These are phyloP conservation scores for Mythimna vitellina DNA, from an alignment of 2,888 invertebrate genomes.

Conservation along the genomic window DNA sequence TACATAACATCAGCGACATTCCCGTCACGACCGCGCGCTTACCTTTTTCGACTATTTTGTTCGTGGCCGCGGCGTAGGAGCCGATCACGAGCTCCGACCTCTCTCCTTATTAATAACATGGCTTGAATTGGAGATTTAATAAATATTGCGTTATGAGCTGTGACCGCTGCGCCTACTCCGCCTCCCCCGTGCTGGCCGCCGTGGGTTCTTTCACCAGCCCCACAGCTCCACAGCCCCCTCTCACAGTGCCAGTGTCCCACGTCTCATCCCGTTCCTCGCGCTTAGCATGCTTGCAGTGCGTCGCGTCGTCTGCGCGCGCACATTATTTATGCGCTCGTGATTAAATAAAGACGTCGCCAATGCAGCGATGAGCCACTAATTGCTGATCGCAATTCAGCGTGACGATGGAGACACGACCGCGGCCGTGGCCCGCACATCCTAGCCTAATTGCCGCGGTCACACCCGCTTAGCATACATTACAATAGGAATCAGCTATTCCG, in stretches of 20 bases:
- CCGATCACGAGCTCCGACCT: conserved; percentile 78
- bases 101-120: conserved; percentile 88
- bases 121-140: conserved; percentile 81
- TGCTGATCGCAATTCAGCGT: conserved; percentile 79
- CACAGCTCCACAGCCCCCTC: conserved; percentile 32
- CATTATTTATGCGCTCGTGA: conserved; percentile 84
- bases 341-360: conserved; percentile 73
- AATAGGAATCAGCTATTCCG: conserved; percentile 83
- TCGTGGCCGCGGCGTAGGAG: conserved; percentile 73
- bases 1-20: conserved; percentile 86
- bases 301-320: conserved; percentile 62
- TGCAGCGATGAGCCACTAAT: conserved; percentile 81
- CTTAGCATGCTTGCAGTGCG: conserved; percentile 73
- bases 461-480: conserved; percentile 87
- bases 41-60: conserved; percentile 88
- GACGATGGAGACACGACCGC: conserved; percentile 76
- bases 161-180: conserved; percentile 38
- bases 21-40: conserved; percentile 87
- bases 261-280: conserved; percentile 34
- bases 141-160: conserved; percentile 61
- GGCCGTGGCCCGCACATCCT: conserved; percentile 74
- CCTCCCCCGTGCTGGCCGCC: conserved; percentile 34
- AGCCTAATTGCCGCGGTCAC: conserved; percentile 86
- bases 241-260: conserved; percentile 33
- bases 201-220: conserved; percentile 14